Evolutionary conservation across 2,113 vertebrate genomes (phyloP).

Genomic region (Oceanodroma tethys): DNA sequence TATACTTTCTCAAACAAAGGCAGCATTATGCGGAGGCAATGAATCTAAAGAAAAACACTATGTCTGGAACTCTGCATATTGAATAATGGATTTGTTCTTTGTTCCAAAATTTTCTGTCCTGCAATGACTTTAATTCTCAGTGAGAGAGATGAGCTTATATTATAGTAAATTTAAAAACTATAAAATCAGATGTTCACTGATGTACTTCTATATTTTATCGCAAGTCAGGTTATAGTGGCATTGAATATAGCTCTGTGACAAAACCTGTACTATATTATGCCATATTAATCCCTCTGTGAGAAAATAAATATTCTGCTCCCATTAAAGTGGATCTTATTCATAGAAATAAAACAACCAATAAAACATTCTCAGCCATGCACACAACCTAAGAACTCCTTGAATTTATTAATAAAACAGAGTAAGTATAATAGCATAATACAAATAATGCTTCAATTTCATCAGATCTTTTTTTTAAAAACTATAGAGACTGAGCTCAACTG

Average conservation of each 20-base stretch:
- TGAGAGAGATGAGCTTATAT: not conserved
- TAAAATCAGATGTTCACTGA: slow-evolving; percentile 24
- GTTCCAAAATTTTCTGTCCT: not conserved
- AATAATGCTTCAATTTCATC: not conserved
- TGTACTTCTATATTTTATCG: not conserved
- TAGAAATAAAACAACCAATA: not conserved
- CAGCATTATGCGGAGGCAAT: not conserved
- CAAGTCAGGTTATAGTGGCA: not conserved
- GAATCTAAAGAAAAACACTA: not conserved
- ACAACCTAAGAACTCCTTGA: not conserved
- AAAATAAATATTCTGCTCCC: slow-evolving; percentile 5
- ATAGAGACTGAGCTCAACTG: not conserved
- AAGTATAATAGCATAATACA: not conserved
- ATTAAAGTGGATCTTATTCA: not conserved
- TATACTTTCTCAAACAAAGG: not conserved
- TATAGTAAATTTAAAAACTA: slow-evolving; percentile 17
- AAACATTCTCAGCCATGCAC: not conserved
- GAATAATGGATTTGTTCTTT: slow-evolving; percentile 1
- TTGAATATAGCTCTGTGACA: not conserved
- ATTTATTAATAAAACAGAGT: not conserved
- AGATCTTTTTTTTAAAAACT: not conserved
- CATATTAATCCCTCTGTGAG: not conserved
- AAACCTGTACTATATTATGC: not conserved
- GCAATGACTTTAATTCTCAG: not conserved
- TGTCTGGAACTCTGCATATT: not conserved